Evolutionary conservation across 2,113 vertebrate genomes (phyloP).

Genomic region (Pholis gunnellus): DNA sequence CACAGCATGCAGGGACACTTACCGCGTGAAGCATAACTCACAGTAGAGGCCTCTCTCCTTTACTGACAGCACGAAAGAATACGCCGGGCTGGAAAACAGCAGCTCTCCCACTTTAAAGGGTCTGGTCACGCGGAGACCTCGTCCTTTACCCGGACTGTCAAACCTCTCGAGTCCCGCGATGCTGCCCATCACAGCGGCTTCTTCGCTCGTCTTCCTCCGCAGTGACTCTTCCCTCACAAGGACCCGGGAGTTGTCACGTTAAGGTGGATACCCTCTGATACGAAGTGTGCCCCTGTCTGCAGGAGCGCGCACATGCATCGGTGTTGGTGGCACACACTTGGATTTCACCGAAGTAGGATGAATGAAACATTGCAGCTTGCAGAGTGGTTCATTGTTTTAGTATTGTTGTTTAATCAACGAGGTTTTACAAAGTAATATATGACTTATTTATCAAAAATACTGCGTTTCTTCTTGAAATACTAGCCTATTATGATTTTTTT

Average conservation of each 20-base stretch:
- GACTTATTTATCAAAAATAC: too few relatives aligned
- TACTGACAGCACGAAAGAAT: constrained; percentile 87
- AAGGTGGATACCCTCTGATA: not conserved
- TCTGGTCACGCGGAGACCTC: constrained; percentile 88
- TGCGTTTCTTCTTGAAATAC: too few relatives aligned
- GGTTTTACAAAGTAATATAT: too few relatives aligned
- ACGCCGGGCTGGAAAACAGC: constrained; percentile 89
- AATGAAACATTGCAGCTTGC: too few relatives aligned
- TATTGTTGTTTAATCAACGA: too few relatives aligned
- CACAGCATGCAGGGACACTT: constrained; percentile 8
- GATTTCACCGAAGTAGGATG: too few relatives aligned
- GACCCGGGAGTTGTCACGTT: not conserved
- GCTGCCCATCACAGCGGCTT: constrained; percentile 68
- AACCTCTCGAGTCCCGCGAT: constrained; percentile 89
- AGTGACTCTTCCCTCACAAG: not conserved
- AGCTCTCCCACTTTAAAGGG: constrained; percentile 88
- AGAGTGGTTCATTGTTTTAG: too few relatives aligned
- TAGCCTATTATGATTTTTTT: too few relatives aligned
- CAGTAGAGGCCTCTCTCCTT: constrained; percentile 90
- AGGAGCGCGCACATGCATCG: not conserved
- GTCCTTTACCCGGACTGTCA: constrained; percentile 89
- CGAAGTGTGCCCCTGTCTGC: not conserved
- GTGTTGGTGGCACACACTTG: too few relatives aligned
- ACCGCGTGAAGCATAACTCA: constrained; percentile 94
- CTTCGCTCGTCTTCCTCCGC: not conserved